phyloP scores from a whole-genome alignment of 2,113 vertebrate species.

The Seriola dumerili region DNA sequence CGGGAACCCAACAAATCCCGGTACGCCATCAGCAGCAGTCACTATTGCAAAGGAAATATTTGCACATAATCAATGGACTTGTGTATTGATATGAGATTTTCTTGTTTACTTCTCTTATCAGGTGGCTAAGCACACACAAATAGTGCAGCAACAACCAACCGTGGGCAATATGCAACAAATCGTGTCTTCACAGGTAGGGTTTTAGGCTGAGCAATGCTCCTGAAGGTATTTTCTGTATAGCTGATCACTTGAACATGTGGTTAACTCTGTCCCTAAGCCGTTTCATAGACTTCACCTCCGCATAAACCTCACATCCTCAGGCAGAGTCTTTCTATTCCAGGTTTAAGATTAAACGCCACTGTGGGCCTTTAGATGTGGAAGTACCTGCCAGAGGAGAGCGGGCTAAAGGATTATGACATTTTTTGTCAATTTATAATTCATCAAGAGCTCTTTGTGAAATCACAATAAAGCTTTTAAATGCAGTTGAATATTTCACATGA shows the following conservation, averaged over 20 bases:
- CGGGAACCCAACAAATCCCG: constrained; percentile 93
- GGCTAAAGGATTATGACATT: neutral
- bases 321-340: neutral
- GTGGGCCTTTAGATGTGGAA: neutral
- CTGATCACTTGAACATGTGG: neutral
- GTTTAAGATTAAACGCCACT: neutral
- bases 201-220: neutral
- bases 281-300: neutral
- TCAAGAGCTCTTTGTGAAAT: neutral
- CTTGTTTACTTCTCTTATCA: constrained; percentile 70
- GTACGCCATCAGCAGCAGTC: constrained; percentile 69
- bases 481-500: neutral
- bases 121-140: constrained; percentile 91
- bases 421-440: neutral
- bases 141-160: constrained; percentile 87
- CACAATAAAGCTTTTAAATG: neutral
- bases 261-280: neutral
- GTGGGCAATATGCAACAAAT: constrained; percentile 91
- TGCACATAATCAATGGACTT: neutral
- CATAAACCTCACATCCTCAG: neutral
- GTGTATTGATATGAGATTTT: constrained; percentile 33
- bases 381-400: neutral
- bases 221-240: neutral
- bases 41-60: neutral
- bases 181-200: constrained; percentile 90